Base-by-base conservation (phyloP, 2,797 vertebrate genomes). In the Vireo griseus region DNA sequence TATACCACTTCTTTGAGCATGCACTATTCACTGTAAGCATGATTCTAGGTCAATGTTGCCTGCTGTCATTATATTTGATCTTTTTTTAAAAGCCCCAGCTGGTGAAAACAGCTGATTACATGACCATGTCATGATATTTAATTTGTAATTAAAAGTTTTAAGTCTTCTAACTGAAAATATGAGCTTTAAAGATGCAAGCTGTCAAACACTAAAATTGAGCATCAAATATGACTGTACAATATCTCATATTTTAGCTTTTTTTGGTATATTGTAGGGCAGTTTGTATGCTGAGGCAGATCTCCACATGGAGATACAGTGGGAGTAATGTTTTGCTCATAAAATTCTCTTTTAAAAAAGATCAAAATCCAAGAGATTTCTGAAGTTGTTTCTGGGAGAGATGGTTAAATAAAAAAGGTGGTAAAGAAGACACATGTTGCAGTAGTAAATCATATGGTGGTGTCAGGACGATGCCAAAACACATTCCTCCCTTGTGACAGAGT, bases 1-100 rank as follows among this genome's bases (percentile, higher is more conserved):
- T 62, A 55, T 48, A 61, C 21, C 33, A 65, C 35, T 89, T 85
- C 45, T 80, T 67, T n/a, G 72, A 68, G n/a, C 39, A 85, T 3
- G 17, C 19, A 4, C 21, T 81, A 8, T 59, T 67, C 74, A 22
- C 40, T 35, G 21, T 42, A 63, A 90, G 63, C 31, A 5, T 77
- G 54, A 59, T 92, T 92, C 67, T 86, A 89, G 83, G 83, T 93
- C 81, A 93, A 3, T 52, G 33, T 88, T 94, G 68, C 74, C 75
- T 81, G 72, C 45, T 91, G 84, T 89, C 13, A 2, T 75, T 47
- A 29, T 68, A 59, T 72, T 68, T 69, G 13, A 20, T 42, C 39
- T 58, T 65, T 80, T 63, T 80, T 58, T 48, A 54, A n/a, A 91
- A 86, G 61, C 33, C 13, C 40, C 51, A 80, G 73, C 45, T 95